Evolutionary conservation across 2,797 vertebrate genomes (phyloP).

Genomic region (Xiphorhynchus erythropygius): DNA sequence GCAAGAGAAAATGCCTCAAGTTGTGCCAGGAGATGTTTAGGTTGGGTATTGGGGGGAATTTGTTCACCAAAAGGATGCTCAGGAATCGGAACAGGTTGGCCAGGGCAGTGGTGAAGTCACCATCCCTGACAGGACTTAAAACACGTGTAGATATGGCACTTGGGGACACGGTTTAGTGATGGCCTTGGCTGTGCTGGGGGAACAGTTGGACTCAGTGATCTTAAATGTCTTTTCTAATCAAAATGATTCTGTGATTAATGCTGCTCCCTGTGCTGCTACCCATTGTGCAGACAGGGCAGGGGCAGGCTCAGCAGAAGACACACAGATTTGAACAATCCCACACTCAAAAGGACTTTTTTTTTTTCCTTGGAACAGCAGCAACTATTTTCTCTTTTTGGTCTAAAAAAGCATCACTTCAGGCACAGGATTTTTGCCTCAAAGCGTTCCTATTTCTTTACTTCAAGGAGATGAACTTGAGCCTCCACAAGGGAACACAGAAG

Average conservation of each 20-base stretch:
- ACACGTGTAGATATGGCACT: not conserved
- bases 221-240: not conserved
- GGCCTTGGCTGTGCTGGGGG: not conserved
- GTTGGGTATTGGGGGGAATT: not conserved
- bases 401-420: not conserved
- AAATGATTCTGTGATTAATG: not conserved
- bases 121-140: not conserved
- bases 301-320: not conserved
- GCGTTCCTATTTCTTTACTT: conserved; percentile 15
- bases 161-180: not conserved
- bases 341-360: not conserved
- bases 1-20: not conserved
- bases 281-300: fast-evolving
- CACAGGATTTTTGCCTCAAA: not conserved
- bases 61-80: not conserved
- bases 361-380: not conserved
- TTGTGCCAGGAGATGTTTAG: not conserved
- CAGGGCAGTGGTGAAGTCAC: not conserved
- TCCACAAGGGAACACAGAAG: not conserved
- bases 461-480: conserved; percentile 7
- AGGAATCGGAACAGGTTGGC: not conserved
- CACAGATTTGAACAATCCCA: not conserved
- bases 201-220: not conserved
- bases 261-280: not conserved
- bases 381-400: not conserved